Conservation (phyloP, 1,140 invertebrate genomes). For the Chionoecetes opilio region DNA sequence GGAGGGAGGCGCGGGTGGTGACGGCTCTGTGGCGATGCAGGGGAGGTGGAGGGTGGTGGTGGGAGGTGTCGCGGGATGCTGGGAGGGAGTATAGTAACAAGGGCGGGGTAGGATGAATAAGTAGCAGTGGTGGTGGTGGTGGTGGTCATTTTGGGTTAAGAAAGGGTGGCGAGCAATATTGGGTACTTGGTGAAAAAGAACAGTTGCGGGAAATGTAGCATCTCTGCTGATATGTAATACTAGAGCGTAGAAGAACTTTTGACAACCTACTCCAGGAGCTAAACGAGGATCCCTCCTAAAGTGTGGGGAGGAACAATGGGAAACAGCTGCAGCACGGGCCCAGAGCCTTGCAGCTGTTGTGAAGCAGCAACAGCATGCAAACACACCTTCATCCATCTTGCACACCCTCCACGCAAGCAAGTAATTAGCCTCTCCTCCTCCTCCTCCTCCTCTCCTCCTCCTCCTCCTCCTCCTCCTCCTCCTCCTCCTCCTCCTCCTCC, state of each 20-base stretch:
- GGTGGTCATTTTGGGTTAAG: background rate
- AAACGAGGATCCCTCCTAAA: background rate
- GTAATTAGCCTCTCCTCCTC: constrained; percentile 25
- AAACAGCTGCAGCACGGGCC: background rate
- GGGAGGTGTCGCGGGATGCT: background rate
- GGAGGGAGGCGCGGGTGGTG: background rate
- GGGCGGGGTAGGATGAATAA: background rate
- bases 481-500: background rate
- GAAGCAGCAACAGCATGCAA: background rate
- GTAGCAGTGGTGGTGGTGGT: background rate
- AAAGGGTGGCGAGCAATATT: background rate
- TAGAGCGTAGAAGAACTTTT: background rate
- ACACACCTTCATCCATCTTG: constrained; percentile 47
- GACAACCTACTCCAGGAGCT: background rate
- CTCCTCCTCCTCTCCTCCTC: too few species aligned
- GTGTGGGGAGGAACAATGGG: background rate
- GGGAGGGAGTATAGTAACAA: background rate
- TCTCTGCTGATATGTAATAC: too few species aligned
- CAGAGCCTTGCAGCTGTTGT: background rate
- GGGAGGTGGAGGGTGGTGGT: background rate
- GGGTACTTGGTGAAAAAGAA: background rate
- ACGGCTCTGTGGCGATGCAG: background rate
- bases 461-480: too few species aligned
- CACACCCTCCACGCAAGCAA: constrained; percentile 12
- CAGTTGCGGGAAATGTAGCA: background rate